phyloP scores from a whole-genome alignment of 1,140 invertebrate genomes.

The Euborellia annulipes region DNA sequence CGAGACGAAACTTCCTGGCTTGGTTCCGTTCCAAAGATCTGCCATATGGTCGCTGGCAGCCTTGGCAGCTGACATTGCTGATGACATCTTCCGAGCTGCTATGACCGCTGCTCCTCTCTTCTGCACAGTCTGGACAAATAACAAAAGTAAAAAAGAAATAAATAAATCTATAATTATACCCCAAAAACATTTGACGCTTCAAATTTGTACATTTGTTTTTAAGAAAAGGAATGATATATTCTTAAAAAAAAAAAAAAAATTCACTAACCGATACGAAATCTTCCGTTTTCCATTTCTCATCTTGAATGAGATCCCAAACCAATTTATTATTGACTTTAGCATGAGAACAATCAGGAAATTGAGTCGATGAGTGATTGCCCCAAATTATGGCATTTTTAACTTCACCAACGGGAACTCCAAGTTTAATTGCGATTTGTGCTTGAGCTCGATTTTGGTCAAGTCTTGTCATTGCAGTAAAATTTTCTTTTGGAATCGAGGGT shows the following conservation, averaged over 20 bases:
- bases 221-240: background rate
- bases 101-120: slow-evolving; percentile 96
- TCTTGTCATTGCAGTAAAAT: slow-evolving; percentile 96
- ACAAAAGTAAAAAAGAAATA: background rate
- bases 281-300: slow-evolving; percentile 65
- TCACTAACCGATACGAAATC: slow-evolving; percentile 52
- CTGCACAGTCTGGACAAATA: slow-evolving; percentile 61
- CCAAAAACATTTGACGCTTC: too few species aligned
- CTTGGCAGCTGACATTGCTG: slow-evolving; percentile 96
- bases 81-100: slow-evolving; percentile 92
- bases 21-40: slow-evolving; percentile 86
- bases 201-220: background rate
- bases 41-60: slow-evolving; percentile 96
- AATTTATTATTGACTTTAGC: slow-evolving; percentile 48
- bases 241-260: background rate
- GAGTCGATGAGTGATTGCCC: slow-evolving; percentile 99
- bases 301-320: slow-evolving; percentile 59
- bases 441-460: slow-evolving; percentile 94
- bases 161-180: too few species aligned
- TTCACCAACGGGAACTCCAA: slow-evolving; percentile 45
- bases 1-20: slow-evolving; percentile 64
- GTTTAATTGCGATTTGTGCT: slow-evolving; percentile 56
- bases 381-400: slow-evolving; percentile 93
- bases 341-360: slow-evolving; percentile 91
- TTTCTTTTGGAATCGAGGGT: slow-evolving; percentile 91